Base-by-base conservation (phyloP, 2,113 vertebrate species). In the Osmerus mordax region DNA sequence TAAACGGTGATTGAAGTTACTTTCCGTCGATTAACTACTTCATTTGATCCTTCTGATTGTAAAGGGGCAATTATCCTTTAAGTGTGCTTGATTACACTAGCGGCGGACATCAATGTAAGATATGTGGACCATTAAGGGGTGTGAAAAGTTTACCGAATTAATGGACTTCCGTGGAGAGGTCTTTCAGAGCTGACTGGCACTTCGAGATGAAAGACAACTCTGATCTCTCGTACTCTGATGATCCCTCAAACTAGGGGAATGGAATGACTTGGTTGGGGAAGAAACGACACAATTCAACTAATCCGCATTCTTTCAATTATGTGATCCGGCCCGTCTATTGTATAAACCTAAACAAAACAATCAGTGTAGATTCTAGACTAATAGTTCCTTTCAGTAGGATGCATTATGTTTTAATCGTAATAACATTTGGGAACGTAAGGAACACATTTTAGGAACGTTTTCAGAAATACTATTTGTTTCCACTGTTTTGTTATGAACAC, bases 141-240 rank as follows among this genome's bases (percentile, higher is more conserved):
- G 90, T 86, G 89, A 90, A 89, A 88, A 89, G 89, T 89, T 89
- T 85, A 86, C 87, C 67, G 85, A 91, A 90, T 91, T 88, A 91
- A 91, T 90, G 85, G 87, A 83, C 90, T 89, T 90, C 87, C 88
- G 87, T 29, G 85, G 86, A 62, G 86, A 84, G 83, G 84, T 76
- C 83, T 85, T 84, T 87, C 76, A 90, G 86, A 81, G 36, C 55
- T 85, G 89, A 89, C 89, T 90, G 89, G 87, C 90, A 91, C 87
- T 84, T 81, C 21, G 82, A 87, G 87, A 92, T 90, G 86, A 90
- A 89, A 88, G 89, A 84, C n/a, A 68, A 52, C 81, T 87, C 67
- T 81, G 81, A 86, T 86, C 77, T 79, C 79, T 41, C 69, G 65
- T 75, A 67, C 70, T 75, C 76, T 74, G 73, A 16, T 85, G 86